Conservation (phyloP, 2,113 vertebrate genomes). For the Gyps fulvus region DNA sequence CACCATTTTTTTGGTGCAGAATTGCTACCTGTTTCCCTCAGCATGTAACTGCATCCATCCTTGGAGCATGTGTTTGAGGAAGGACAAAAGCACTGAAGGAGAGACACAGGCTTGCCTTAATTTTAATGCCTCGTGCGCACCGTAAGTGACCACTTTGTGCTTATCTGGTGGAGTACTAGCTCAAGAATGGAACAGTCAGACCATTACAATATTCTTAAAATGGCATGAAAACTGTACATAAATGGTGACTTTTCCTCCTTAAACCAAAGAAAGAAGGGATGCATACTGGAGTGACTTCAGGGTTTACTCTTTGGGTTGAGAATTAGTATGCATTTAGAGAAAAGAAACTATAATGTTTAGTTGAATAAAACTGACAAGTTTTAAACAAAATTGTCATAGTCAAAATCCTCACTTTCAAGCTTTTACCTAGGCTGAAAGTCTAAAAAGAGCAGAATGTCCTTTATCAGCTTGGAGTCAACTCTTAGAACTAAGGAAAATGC, state of each 20-base stretch:
- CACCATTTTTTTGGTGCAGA: neutral
- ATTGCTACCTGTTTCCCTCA: neutral
- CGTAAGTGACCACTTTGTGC: neutral
- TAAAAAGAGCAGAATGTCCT: neutral
- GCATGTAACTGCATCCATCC: neutral
- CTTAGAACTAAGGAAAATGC: neutral
- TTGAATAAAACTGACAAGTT: neutral
- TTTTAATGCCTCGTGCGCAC: neutral
- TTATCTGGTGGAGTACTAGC: neutral
- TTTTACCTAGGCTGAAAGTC: neutral
- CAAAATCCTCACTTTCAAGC: neutral
- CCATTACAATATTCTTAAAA: neutral
- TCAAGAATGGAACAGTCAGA: neutral
- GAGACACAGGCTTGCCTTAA: fast-evolving
- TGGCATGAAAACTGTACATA: neutral
- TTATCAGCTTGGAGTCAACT: neutral
- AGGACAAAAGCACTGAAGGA: neutral
- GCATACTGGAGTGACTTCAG: neutral
- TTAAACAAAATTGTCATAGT: neutral
- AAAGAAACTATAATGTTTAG: neutral
- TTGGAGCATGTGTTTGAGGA: neutral
- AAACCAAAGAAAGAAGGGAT: neutral
- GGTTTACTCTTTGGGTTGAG: neutral
- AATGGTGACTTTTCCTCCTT: neutral
- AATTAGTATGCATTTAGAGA: neutral